These are phyloP conservation scores for Oncorhynchus kisutch DNA, from an alignment of 2,113 vertebrate genomes.

Conservation along the genomic window DNA sequence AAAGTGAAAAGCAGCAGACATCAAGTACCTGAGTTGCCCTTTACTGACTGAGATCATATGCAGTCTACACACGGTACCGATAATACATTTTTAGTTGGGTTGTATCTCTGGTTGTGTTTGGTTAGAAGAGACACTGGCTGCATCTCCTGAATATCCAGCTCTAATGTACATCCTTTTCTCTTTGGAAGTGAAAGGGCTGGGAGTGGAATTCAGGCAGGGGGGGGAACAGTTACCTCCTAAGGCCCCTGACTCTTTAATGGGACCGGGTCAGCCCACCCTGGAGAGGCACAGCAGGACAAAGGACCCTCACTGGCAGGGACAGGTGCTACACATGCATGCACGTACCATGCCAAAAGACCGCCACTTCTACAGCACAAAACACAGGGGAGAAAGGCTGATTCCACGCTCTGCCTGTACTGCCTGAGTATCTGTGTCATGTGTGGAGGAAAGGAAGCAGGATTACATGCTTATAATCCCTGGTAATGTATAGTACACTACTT, in stretches of 20 bases:
- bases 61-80: too few relatives aligned
- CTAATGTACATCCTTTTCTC: not conserved
- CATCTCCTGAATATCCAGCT: not conserved
- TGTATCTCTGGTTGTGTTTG: not conserved
- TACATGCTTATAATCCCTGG: slow-evolving; percentile 6
- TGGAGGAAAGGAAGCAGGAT: slow-evolving; percentile 12
- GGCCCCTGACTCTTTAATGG: not conserved
- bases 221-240: too few relatives aligned
- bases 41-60: too few relatives aligned
- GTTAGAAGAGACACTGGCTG: not conserved
- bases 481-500: too few relatives aligned
- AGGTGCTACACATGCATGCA: slow-evolving; percentile 33
- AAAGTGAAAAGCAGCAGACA: too few relatives aligned
- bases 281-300: slow-evolving; percentile 10
- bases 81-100: not conserved
- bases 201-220: not conserved
- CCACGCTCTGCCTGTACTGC: not conserved
- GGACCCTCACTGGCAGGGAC: slow-evolving; percentile 32
- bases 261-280: slow-evolving; percentile 8
- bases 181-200: not conserved
- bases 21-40: too few relatives aligned
- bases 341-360: slow-evolving; percentile 2
- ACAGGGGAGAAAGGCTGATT: slow-evolving; percentile 17
- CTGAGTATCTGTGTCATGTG: not conserved
- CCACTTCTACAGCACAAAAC: slow-evolving; percentile 22